phyloP scores from a whole-genome alignment of 2,888 invertebrate genomes.

The Ochropleura leucogaster region DNA sequence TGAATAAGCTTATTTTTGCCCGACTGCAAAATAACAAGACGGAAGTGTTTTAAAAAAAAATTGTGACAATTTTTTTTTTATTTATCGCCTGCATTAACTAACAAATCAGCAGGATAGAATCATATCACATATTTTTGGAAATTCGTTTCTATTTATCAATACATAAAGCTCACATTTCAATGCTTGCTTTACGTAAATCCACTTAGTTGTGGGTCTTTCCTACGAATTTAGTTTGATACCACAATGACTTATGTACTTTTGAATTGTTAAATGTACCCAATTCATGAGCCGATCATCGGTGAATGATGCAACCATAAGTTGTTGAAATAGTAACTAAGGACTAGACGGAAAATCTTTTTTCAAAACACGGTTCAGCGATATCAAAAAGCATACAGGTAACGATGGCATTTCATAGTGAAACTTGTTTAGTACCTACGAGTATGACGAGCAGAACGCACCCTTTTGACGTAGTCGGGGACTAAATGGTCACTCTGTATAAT shows the following conservation, averaged over 20 bases:
- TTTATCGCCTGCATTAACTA: not conserved
- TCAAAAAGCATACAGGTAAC: not conserved
- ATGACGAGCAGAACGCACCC: not conserved
- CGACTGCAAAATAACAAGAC: not conserved
- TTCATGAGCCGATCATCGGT: not conserved
- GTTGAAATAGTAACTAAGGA: conserved; percentile 19
- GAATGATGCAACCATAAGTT: not conserved
- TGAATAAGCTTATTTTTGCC: not conserved
- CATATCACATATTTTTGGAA: not conserved
- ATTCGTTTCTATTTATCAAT: not conserved
- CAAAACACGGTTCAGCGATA: not conserved
- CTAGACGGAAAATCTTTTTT: conserved; percentile 3
- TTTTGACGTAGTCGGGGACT: not conserved
- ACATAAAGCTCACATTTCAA: conserved; percentile 6
- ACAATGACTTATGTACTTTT: conserved; percentile 1
- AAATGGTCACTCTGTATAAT: not conserved
- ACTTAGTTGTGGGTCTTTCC: not conserved
- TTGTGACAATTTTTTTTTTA: not conserved
- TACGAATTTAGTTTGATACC: not conserved
- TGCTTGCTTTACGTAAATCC: not conserved
- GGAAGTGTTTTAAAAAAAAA: too few species aligned
- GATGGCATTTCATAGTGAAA: not conserved
- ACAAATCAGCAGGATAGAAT: conserved; percentile 2
- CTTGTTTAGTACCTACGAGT: not conserved
- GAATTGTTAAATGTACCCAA: conserved; percentile 7